phyloP scores from a whole-genome alignment of 2,113 vertebrate genomes.

The Caracal caracal region DNA sequence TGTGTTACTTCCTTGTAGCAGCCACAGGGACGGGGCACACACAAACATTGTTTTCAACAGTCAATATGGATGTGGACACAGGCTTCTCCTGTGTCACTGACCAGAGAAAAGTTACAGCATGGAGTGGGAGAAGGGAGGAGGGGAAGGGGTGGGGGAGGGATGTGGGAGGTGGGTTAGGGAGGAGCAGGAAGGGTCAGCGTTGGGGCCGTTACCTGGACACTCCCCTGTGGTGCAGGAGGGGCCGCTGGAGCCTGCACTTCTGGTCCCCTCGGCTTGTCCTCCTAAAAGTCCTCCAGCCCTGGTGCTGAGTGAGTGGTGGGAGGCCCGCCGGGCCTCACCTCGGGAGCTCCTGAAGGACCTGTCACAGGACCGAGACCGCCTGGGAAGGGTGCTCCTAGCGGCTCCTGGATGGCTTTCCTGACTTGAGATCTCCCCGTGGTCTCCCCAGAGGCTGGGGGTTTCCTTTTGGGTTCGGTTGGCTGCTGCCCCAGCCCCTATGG shows the following conservation, averaged over 20 bases:
- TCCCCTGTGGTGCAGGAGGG: conserved; percentile 63
- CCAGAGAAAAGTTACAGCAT: neutral
- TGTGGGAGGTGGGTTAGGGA: neutral
- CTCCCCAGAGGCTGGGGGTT: conserved; percentile 59
- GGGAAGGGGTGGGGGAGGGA: too few relatives aligned
- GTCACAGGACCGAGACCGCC: conserved; percentile 89
- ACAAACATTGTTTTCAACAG: neutral
- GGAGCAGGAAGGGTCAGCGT: neutral
- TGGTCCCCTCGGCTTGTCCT: conserved; percentile 81
- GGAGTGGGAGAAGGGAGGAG: neutral
- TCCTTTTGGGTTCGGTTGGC: conserved; percentile 23
- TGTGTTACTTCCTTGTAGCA: neutral
- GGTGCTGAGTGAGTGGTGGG: conserved; percentile 80
- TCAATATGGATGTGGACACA: neutral
- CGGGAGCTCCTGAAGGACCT: conserved; percentile 84
- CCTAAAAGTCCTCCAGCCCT: conserved; percentile 86
- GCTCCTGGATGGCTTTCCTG: conserved; percentile 79
- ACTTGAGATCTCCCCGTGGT: conserved; percentile 3
- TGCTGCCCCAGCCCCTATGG: neutral
- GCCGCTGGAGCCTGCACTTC: neutral
- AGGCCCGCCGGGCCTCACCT: conserved; percentile 83
- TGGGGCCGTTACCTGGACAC: conserved; percentile 33
- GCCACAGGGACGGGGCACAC: neutral
- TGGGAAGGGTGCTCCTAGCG: conserved; percentile 77
- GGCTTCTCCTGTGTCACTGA: neutral